Evolutionary conservation across 2,113 vertebrate genomes (phyloP).

Genomic region (Balaeniceps rex): DNA sequence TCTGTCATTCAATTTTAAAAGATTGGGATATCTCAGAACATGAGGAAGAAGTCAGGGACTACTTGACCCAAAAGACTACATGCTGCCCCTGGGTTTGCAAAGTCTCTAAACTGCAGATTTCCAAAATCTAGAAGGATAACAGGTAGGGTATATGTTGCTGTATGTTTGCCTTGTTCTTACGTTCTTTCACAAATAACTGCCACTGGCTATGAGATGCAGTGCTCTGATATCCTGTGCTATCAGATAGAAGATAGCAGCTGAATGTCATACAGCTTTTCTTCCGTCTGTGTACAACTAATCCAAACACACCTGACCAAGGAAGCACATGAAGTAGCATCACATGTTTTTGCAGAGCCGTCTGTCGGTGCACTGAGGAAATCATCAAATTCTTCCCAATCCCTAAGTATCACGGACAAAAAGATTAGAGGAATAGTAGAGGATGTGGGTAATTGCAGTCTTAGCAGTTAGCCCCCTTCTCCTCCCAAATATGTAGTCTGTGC

Average conservation of each 20-base stretch:
- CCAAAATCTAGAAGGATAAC: neutral
- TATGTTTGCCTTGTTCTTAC: neutral
- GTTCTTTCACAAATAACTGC: neutral
- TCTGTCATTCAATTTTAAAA: neutral
- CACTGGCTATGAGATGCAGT: neutral
- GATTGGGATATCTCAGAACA: neutral
- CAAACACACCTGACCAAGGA: neutral
- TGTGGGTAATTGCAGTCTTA: neutral
- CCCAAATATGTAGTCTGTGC: neutral
- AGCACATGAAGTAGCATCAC: neutral
- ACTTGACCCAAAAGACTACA: neutral
- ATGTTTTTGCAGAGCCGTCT: neutral
- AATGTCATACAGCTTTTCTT: neutral
- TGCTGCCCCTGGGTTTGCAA: neutral
- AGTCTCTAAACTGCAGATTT: neutral
- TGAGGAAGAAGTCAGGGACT: neutral
- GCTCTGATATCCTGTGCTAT: neutral
- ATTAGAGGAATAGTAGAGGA: neutral
- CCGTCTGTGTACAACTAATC: neutral
- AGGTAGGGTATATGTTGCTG: neutral
- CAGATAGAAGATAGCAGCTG: neutral
- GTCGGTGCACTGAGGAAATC: neutral
- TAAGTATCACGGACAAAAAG: neutral
- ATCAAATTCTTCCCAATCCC: neutral
- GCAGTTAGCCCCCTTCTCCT: neutral